Base-by-base conservation (phyloP, 2,113 vertebrate species). In the Larimichthys polyactis region DNA sequence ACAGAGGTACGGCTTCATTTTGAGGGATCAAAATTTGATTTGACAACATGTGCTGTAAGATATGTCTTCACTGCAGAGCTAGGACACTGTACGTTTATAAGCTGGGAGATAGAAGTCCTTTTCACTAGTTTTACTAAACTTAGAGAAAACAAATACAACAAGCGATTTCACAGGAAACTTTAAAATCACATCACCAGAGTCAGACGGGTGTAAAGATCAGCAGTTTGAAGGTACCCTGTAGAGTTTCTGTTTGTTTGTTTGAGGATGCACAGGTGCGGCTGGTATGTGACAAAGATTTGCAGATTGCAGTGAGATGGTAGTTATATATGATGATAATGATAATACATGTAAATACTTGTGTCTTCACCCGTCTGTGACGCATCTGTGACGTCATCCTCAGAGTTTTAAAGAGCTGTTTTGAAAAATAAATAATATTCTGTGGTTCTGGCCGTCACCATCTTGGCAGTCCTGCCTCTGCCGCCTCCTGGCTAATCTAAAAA, bases 181-280 rank as follows among this genome's bases (percentile, higher is more conserved):
- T 14, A 59, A 46, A 44, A 43, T 78, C 68, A 48, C 58, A 52
- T 48, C 58, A 67, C 75, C 78, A 84, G 81, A 89, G 87, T 70
- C 62, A 73, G 63, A 54, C 72, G 81, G 66, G 32, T 46, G 43
- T 20, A 6, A 64, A 27, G n/a, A 40, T 36, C 40, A 36, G 5
- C 52, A 20, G 5, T 1, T 16, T 27, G 16, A 49, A 62, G 2
- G 63, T 58, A 40, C 46, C 27, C n/a, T 27, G 44, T 78, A 46
- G 46, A 43, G 65, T 49, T n/a, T 44, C 17, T 55, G 51, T 20
- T 24, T 7, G 11, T 16, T 48, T 16, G 9, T 60, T 22, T 17
- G 20, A 55, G 14, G 11, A n/a, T 22, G 32, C 14, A 46, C 14
- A 55, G 14, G 51, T 49, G 44, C 0, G 1, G 17, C n/a, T 1